Evolutionary conservation across 1,140 invertebrate species (phyloP).

Genomic region (Achatina immaculata): DNA sequence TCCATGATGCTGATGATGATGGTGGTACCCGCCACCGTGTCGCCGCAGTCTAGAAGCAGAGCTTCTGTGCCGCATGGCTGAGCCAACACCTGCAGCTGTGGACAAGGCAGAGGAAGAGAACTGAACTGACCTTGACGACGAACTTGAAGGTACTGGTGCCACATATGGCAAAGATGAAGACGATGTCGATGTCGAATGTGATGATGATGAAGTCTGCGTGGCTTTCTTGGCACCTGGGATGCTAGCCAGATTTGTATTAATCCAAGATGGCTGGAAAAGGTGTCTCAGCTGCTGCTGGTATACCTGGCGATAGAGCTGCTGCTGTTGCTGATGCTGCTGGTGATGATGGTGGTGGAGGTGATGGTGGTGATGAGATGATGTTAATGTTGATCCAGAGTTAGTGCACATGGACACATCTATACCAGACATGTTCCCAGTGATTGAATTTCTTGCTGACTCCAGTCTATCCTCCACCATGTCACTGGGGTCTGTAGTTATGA

Average conservation of each 20-base stretch:
- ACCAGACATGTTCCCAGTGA: background rate
- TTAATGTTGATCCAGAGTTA: background rate
- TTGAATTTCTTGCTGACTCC: constrained; percentile 18
- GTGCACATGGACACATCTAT: constrained; percentile 8
- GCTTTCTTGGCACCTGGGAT: constrained; percentile 42
- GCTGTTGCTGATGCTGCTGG: constrained; percentile 13
- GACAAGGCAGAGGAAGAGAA: constrained; percentile 29
- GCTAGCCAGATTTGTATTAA: constrained; percentile 53
- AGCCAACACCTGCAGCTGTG: constrained; percentile 7
- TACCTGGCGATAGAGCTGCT: constrained; percentile 8
- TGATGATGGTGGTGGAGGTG: constrained; percentile 13
- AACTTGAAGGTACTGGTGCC: constrained; percentile 19
- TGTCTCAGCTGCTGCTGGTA: constrained; percentile 27
- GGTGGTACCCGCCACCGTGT: constrained; percentile 3
- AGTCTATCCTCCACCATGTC: constrained; percentile 69
- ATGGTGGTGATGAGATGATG: background rate
- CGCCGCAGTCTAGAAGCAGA: constrained; percentile 15
- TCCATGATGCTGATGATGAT: background rate
- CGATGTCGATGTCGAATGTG: background rate
- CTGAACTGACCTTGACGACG: constrained; percentile 24
- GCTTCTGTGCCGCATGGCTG: constrained; percentile 1
- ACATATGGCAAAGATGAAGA: constrained; percentile 17
- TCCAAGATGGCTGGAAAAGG: constrained; percentile 38
- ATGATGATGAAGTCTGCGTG: constrained; percentile 1
- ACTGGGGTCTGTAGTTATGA: constrained; percentile 77